Evolutionary conservation across 1,140 invertebrate species (phyloP), one percentile per base, ranked within the genome.

Genomic region (Tribolium castaneum): DNA sequence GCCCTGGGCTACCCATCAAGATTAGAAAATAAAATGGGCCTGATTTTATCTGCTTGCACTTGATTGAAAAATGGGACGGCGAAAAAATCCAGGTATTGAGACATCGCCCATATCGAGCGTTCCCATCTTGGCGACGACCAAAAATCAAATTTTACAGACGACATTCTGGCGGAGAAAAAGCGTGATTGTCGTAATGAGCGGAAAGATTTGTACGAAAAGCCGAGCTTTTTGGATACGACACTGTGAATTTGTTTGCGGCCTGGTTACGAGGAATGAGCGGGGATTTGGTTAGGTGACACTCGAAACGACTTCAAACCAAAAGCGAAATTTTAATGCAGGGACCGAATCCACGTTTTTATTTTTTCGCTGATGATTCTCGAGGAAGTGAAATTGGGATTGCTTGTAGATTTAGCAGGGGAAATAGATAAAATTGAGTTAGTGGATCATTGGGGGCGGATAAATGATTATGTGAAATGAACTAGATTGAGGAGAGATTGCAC

Each of bases 41-140:
- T 13, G 59, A 66, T 66, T 66, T 66, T 66, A 66, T 66, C 59
- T 66, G 59, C 59, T 66, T 35, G 54, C 51, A 52, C 51, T 7
- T 59, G 54, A 59, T 59, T 59, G 54, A 59, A 59, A 59, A 59
- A 59, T 59, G 59, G 25, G 25, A 25, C 25, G 59, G 30, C 59
- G 7, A 35, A 66, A 66, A 66, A 66, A 66, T 66, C 35, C 59
- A 35, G 59, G 59, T 59, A 66, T 35, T 35, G 25, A 66, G 59
- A 66, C 59, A 30, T 66, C 22, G 16, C 9, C 54, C 1, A 22
- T 59, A 59, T 59, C 54, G 19, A 25, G 4, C 13, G n/a, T 19
- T 12, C 54, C 54, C 16, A 59, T 59, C 54, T 59, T 12, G 13
- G 54, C 7, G 19, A 59, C 16, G 54, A 14, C 22, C 1, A n/a